Base-by-base conservation (phyloP, 1,140 invertebrate genomes). In the Zophobas morio region DNA sequence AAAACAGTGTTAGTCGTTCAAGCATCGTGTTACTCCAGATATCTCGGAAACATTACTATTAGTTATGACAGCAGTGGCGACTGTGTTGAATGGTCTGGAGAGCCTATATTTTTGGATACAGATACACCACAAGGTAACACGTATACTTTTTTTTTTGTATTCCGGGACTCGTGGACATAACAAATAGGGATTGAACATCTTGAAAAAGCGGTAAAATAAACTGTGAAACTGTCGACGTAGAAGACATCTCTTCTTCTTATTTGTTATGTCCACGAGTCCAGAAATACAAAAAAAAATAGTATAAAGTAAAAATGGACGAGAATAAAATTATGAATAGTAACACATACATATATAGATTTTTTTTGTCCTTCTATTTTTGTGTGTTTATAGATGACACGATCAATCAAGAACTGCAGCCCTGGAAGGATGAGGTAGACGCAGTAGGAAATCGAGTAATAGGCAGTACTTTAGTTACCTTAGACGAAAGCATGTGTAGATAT, bases 21-120 rank as follows among this genome's bases (percentile, higher is more conserved):
- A 87, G 92, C 92, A 0, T 90, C 90, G 40, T 90, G 91, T 4
- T 93, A 89, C 80, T 91, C 91, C 0, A 93, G 91, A 86, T 96
- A 95, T 84, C 88, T 96, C 71, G 94, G 94, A 20, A 90, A 92
- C 84, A 83, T 96, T 35, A 89, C 91, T 0, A 89, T 96, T 0
- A 90, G 87, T 78, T 96, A 96, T 82, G 90, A 96, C 82, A 87
- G 89, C n/a, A 79, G 89, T 0, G 95, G 95, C 2, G 90, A 95
- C 81, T 88, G 94, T 4, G 84, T 88, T 0, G 85, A 87, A 53
- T 95, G 91, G 89, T 87, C 88, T 34, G 95, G 95, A 20, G 91
- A 92, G 70, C 95, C 96, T 0, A 92, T 96, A 80, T 91, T 94
- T 75, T 85, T 97, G 79, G 90, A 93, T 73, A 80, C 84, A 1